Evolutionary conservation across 2,797 vertebrate genomes (phyloP).

Genomic region (Neopelma chrysocephalum): DNA sequence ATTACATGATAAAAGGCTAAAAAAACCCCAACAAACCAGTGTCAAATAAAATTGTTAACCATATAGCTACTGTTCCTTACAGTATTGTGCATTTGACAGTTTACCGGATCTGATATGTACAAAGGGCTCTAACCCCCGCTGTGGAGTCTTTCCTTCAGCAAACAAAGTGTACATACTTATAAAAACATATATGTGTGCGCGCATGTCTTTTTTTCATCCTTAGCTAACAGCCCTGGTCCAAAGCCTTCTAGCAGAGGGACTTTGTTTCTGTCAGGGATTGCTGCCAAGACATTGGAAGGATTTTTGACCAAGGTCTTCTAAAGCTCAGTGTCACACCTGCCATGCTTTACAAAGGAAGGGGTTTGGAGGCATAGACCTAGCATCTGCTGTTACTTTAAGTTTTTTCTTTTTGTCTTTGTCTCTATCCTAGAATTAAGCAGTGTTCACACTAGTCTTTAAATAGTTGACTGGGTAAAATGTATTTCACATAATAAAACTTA

Average conservation of each 20-base stretch:
- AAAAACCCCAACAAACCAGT: background rate
- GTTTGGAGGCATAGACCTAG: background rate
- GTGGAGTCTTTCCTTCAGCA: background rate
- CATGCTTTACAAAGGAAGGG: background rate
- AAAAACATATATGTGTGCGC: background rate
- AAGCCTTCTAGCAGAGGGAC: background rate
- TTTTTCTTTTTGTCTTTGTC: conserved; percentile 65
- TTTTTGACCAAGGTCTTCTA: background rate
- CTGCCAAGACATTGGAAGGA: background rate
- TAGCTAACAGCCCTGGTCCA: background rate
- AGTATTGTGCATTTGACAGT: background rate
- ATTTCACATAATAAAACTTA: conserved; percentile 66
- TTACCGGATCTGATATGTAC: background rate
- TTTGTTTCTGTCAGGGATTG: background rate
- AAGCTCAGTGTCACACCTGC: background rate
- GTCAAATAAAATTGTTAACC: background rate
- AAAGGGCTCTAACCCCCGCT: background rate
- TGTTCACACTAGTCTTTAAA: conserved; percentile 80
- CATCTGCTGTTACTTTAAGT: background rate
- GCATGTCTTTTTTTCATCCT: background rate
- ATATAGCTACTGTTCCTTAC: background rate
- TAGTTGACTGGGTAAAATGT: conserved; percentile 69
- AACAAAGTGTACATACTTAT: background rate
- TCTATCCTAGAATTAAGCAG: conserved; percentile 71
- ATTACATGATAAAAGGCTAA: background rate